These are phyloP conservation scores for Rhinophrynus dorsalis DNA, from an alignment of 2,797 vertebrate genomes.

Conservation along the genomic window DNA sequence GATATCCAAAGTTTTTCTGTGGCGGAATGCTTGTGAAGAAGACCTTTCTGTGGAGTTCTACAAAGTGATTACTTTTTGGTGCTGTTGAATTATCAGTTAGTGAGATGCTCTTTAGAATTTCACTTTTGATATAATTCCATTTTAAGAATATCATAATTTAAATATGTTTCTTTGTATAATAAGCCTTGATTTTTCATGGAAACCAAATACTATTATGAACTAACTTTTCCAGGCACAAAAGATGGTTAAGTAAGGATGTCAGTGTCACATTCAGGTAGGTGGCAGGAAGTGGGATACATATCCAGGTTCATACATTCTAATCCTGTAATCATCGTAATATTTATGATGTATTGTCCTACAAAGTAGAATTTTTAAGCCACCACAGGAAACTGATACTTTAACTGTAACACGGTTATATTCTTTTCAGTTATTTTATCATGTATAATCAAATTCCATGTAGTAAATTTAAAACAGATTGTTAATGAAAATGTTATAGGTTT, in stretches of 20 bases:
- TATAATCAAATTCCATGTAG: conserved; percentile 58
- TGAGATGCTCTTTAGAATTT: no score
- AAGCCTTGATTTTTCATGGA: no score
- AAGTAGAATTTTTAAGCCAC: conserved; percentile 55
- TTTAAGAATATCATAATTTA: no score
- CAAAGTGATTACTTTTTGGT: no score
- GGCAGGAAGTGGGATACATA: conserved; percentile 40
- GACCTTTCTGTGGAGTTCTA: no score
- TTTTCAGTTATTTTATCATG: conserved; percentile 56
- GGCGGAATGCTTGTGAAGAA: no score
- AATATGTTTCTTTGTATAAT: background rate
- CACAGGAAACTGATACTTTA: conserved; percentile 55
- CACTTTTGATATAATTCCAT: no score
- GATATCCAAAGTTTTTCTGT: conserved; percentile 13
- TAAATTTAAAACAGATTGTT: conserved; percentile 66
- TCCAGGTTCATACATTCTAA: conserved; percentile 43
- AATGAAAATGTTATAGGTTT: conserved; percentile 64
- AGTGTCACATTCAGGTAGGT: conserved; percentile 43
- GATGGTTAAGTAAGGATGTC: conserved; percentile 18
- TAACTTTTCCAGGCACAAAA: background rate
- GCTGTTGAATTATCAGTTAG: no score
- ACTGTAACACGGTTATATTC: conserved; percentile 56
- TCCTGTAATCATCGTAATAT: conserved; percentile 52
- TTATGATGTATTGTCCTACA: conserved; percentile 51
- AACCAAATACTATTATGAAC: no score